Evolutionary conservation across 2,113 vertebrate genomes (phyloP).

Genomic region (Corvus cornix): DNA sequence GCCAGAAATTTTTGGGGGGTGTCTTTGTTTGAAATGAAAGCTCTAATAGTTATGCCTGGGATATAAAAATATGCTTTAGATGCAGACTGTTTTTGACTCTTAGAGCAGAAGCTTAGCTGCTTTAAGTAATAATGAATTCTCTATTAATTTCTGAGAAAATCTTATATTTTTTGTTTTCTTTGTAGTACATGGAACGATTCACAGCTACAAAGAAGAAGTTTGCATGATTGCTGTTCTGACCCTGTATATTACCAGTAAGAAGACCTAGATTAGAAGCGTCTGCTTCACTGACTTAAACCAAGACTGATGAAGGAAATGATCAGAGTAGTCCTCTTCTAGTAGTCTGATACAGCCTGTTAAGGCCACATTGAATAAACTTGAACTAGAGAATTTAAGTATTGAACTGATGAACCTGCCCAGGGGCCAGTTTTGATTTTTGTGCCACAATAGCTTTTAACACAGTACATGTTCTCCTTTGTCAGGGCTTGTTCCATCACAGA

Average conservation of each 20-base stretch:
- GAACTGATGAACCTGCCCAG: slow-evolving; percentile 10
- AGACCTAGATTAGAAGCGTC: neutral
- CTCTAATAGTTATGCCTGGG: neutral
- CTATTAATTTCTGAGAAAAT: neutral
- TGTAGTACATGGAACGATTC: slow-evolving; percentile 97
- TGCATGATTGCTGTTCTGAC: slow-evolving; percentile 71
- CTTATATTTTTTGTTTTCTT: neutral
- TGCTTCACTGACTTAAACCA: neutral
- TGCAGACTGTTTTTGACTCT: neutral
- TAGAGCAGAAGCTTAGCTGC: neutral
- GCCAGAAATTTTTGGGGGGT: neutral
- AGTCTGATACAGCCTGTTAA: neutral
- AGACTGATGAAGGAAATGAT: neutral
- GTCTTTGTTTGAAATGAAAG: neutral
- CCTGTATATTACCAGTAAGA: neutral
- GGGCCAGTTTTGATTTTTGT: slow-evolving; percentile 47
- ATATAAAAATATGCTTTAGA: neutral
- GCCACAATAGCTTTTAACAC: slow-evolving; percentile 22
- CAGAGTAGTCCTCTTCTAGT: neutral
- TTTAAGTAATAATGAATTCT: neutral
- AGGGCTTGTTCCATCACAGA: slow-evolving; percentile 29
- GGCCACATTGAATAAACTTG: slow-evolving; percentile 24
- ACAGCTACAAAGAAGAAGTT: slow-evolving; percentile 99
- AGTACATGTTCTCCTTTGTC: slow-evolving; percentile 17
- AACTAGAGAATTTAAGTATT: slow-evolving; percentile 10